Conservation (phyloP, 2,113 vertebrate genomes). For the Manacus vitellinus region DNA sequence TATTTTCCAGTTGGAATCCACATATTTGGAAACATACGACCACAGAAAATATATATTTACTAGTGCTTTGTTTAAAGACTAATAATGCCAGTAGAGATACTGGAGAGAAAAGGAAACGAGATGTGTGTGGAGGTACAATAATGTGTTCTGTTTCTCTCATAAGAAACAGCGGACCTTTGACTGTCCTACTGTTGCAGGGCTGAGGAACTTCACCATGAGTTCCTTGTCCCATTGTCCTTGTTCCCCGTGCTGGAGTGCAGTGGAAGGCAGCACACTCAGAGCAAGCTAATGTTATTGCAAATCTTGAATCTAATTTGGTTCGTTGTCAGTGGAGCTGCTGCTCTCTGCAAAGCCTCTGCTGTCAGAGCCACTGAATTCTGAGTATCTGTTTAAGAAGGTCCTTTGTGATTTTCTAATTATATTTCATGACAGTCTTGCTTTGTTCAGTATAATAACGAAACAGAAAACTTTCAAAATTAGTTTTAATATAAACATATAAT, state of each 20-base stretch:
- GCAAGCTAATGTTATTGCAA: background rate
- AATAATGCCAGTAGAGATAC: background rate
- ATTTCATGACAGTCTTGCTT: slow-evolving; percentile 29
- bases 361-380: background rate
- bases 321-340: background rate
- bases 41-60: background rate
- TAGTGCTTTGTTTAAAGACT: background rate
- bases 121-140: background rate
- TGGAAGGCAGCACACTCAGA: background rate
- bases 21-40: background rate
- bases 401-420: slow-evolving; percentile 34
- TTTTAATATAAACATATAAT: slow-evolving; percentile 31
- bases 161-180: background rate
- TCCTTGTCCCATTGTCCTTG: background rate
- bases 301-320: slow-evolving; percentile 8
- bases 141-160: background rate
- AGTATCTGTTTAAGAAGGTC: slow-evolving; percentile 15
- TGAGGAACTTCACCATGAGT: background rate
- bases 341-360: background rate
- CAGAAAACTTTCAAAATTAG: slow-evolving; percentile 6
- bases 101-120: background rate
- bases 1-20: background rate
- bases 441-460: background rate
- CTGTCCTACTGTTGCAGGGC: background rate
- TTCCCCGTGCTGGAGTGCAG: background rate